phyloP scores from a whole-genome alignment of 2,113 vertebrate genomes.

The Propithecus coquereli region DNA sequence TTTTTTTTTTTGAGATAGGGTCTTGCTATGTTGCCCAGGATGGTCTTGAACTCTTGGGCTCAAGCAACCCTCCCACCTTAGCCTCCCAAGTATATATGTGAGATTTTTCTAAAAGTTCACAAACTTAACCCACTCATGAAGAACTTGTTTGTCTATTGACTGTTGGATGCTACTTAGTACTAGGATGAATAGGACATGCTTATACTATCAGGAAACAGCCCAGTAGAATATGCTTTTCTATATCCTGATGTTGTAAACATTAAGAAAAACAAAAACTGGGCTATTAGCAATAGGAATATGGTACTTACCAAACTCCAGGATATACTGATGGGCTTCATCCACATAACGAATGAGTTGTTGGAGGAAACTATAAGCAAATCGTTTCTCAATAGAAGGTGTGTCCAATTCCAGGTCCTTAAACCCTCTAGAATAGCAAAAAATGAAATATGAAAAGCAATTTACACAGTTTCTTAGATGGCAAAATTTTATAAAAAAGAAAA shows the following conservation, averaged over 20 bases:
- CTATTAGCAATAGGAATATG: rapidly evolving
- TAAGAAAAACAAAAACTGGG: neutral
- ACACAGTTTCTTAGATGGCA: neutral
- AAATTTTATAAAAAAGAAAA: neutral
- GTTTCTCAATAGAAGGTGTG: constrained; percentile 95
- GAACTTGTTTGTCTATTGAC: neutral
- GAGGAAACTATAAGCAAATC: constrained; percentile 96
- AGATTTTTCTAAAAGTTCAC: neutral
- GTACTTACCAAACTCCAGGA: constrained; percentile 91
- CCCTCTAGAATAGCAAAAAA: constrained; percentile 82
- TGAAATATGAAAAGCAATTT: neutral
- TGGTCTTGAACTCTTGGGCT: too few species aligned
- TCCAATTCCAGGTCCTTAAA: constrained; percentile 94
- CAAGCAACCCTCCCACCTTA: too few species aligned
- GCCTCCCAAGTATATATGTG: too few species aligned
- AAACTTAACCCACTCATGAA: neutral
- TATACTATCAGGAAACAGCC: neutral
- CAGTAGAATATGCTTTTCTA: too few species aligned
- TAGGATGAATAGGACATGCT: neutral
- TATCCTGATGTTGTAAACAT: neutral
- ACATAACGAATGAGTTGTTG: constrained; percentile 95
- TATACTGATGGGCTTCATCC: constrained; percentile 94
- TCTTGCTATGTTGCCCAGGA: too few species aligned
- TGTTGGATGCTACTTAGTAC: neutral
- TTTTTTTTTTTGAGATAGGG: too few species aligned